A percentile compares a stretch with the other conserved stretches of the same genome.
Conservation (phyloP, 2,797 vertebrate genomes). For the Sebastes itinus region DNA sequence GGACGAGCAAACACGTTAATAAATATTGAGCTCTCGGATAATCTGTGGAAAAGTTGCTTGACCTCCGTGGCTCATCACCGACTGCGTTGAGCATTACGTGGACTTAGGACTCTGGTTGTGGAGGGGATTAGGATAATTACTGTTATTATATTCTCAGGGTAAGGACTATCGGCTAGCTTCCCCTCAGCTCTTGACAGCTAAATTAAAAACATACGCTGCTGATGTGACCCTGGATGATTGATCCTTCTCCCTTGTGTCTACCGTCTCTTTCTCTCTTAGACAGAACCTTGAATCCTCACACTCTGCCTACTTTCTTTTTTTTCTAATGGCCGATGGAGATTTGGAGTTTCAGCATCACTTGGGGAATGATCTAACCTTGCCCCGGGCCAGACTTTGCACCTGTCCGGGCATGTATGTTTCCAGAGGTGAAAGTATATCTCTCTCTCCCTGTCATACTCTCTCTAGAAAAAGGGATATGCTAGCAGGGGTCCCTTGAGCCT, state of each 20-base stretch:
- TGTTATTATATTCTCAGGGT: constrained; percentile 79
- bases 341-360: constrained; percentile 60
- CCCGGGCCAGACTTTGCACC: constrained; percentile 79
- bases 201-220: constrained; percentile 77
- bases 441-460: constrained; percentile 44
- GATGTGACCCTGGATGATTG: constrained; percentile 72
- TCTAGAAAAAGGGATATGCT: constrained; percentile 60
- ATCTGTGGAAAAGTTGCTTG: constrained; percentile 78
- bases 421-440: constrained; percentile 66
- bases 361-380: constrained; percentile 77
- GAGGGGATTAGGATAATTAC: constrained; percentile 83
- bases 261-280: constrained; percentile 19
- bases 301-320: constrained; percentile 53
- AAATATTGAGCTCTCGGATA: constrained; percentile 74
- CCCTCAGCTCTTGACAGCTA: constrained; percentile 74
- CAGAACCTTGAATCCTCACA: constrained; percentile 43
- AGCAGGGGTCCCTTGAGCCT: constrained; percentile 70
- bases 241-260: constrained; percentile 52
- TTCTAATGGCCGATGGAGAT: constrained; percentile 66
- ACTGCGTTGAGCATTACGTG: constrained; percentile 59
- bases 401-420: constrained; percentile 81
- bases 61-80: constrained; percentile 74
- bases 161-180: constrained; percentile 63
- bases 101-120: constrained; percentile 64
- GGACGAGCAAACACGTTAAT: constrained; percentile 61